Evolutionary conservation across 2,113 vertebrate genomes (phyloP).

Genomic region (Gulo gulo): DNA sequence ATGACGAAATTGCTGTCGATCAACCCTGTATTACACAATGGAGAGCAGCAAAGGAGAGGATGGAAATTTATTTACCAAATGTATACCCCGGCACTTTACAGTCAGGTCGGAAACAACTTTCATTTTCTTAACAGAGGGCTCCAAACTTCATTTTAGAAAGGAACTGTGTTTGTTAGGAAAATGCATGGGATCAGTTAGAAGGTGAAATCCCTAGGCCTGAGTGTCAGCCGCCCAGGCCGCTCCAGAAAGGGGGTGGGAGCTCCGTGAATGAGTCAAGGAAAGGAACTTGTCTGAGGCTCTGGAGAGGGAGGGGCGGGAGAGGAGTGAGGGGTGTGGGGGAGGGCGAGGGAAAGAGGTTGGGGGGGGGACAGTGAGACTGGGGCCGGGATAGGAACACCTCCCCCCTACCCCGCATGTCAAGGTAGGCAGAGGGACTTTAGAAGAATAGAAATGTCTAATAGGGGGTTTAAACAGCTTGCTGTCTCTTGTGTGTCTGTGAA

Average conservation of each 20-base stretch:
- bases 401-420: background rate
- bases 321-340: rapidly evolving
- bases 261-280: background rate
- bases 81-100: background rate
- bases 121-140: background rate
- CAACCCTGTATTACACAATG: background rate
- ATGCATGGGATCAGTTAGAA: background rate
- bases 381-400: background rate
- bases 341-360: background rate
- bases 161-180: background rate
- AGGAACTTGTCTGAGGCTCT: background rate
- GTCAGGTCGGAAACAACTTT: background rate
- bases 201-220: background rate
- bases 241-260: background rate
- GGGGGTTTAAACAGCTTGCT: background rate
- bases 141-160: background rate
- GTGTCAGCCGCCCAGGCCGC: background rate
- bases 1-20: background rate
- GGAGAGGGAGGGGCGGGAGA: background rate
- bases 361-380: background rate
- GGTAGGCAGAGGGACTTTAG: background rate
- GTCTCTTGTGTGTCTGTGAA: background rate
- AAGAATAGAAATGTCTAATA: background rate
- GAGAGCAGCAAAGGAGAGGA: background rate
- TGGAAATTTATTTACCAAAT: background rate